Conservation (phyloP, 2,888 invertebrate genomes). For the Xylota sylvarum region DNA sequence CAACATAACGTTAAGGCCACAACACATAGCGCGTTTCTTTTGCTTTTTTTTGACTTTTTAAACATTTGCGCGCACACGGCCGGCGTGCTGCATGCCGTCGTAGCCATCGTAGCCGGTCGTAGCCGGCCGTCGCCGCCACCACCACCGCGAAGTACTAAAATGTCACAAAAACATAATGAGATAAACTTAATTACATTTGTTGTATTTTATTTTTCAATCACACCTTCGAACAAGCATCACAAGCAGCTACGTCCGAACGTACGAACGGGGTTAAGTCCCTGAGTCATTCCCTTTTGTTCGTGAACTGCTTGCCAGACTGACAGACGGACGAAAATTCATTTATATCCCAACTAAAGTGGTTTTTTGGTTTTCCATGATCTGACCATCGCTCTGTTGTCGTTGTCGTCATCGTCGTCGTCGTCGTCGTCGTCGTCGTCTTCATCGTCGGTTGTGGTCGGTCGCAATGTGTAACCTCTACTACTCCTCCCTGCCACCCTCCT, state of each 20-base stretch:
- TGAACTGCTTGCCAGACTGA: constrained; percentile 44
- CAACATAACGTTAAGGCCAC: constrained; percentile 3
- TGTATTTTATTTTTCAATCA: constrained; percentile 73
- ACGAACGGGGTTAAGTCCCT: constrained; percentile 44
- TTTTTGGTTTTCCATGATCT: constrained; percentile 47
- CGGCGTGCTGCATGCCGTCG: constrained; percentile 21
- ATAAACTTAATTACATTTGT: constrained; percentile 73
- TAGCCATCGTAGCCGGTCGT: too few species aligned
- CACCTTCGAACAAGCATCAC: constrained; percentile 51
- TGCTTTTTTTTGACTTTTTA: background rate
- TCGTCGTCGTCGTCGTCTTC: constrained; percentile 19
- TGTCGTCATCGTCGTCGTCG: constrained; percentile 22
- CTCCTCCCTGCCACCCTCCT: background rate
- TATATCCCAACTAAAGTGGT: constrained; percentile 49
- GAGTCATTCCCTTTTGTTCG: constrained; percentile 56
- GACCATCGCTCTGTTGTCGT: constrained; percentile 38
- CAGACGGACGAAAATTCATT: constrained; percentile 54
- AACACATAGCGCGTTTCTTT: background rate
- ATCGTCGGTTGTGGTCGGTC: background rate
- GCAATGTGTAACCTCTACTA: constrained; percentile 19
- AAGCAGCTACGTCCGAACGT: background rate
- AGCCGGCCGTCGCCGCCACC: background rate
- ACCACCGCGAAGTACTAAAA: constrained; percentile 57
- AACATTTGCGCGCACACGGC: constrained; percentile 7
- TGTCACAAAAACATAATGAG: constrained; percentile 74